phyloP scores from a whole-genome alignment of 2,797 vertebrate genomes.

The Pangasius krempfi region DNA sequence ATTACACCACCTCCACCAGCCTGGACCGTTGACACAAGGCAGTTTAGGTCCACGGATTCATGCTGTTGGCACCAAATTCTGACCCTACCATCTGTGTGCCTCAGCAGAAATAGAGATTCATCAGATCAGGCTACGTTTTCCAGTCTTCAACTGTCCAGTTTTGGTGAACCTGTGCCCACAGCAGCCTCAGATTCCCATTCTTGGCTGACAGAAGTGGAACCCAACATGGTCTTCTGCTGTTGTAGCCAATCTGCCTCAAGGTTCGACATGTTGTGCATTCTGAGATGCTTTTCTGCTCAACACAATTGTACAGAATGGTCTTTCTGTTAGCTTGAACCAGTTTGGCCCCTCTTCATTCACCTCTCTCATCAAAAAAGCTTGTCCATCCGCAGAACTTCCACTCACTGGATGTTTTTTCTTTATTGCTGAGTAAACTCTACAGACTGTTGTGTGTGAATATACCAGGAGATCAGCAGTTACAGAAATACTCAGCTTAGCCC shows the following conservation, averaged over 20 bases:
- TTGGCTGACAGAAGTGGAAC: not conserved
- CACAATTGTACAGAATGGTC: no score
- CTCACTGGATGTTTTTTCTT: no score
- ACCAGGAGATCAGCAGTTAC: not conserved
- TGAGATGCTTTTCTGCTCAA: not conserved
- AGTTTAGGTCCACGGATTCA: not conserved
- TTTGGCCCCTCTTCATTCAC: no score
- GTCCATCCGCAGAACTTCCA: not conserved
- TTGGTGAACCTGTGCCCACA: not conserved
- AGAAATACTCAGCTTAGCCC: not conserved
- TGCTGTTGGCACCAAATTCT: not conserved
- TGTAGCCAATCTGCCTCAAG: not conserved
- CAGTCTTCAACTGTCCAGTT: not conserved
- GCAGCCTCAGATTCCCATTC: not conserved
- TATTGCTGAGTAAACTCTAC: no score
- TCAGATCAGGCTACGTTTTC: not conserved
- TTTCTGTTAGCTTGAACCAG: no score
- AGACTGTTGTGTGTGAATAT: not conserved
- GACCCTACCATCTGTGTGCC: not conserved
- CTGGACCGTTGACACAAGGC: not conserved
- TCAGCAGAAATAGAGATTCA: not conserved
- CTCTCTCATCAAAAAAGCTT: not conserved
- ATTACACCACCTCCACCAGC: not conserved
- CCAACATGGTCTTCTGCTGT: not conserved
- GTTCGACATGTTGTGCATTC: not conserved